Evolutionary conservation across 1,140 invertebrate species (phyloP), one percentile per base, ranked within the genome.

Genomic region (Pseudomyrmex flavicornis): DNA sequence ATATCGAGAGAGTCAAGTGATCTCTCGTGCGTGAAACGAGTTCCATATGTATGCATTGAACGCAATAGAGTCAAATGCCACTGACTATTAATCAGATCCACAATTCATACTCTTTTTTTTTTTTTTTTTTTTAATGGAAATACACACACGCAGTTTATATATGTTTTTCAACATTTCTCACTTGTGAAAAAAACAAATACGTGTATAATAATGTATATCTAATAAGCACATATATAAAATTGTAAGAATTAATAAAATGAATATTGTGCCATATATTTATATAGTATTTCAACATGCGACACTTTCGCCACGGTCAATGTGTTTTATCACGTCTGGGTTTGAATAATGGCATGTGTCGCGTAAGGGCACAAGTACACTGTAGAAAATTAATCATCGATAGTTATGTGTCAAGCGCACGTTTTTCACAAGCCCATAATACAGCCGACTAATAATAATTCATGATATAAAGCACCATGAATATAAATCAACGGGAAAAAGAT

Each of bases 371-470:
- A n/a, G 35, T n/a, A 22, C 4, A 68, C n/a, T 1, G 26, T 58
- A 15, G 68, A 20, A 79, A 59, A 79, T 79, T 59, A 79, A 79
- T 79, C 52, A 70, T 68, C 17, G 17, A 56, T 77, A 54, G 61
- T 54, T 56, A 1, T 2, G 62, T 56, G 17, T 66, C 62, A 68
- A 15, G 4, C 9, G 13, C n/a, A 46, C 13, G 35, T 68, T 68
- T 75, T 50, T 75, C 13, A 22, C 13, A 9, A 13, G 17, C 9
- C 35, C 52, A n/a, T 46, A 46, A 20, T 56, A 58, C 26, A 52
- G 13, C 9, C 20, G 15, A 7, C 59, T 72, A 72, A 72, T 50
- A 61, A 5, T 80, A 80, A 80, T 61, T 80, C 44, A 80, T 72
- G 66, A 70, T 15, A n/a, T 48, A 61, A 70, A 26, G 26, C 44